Evolutionary conservation across 2,113 vertebrate genomes (phyloP).

Genomic region (Tricholaema leucomelas): DNA sequence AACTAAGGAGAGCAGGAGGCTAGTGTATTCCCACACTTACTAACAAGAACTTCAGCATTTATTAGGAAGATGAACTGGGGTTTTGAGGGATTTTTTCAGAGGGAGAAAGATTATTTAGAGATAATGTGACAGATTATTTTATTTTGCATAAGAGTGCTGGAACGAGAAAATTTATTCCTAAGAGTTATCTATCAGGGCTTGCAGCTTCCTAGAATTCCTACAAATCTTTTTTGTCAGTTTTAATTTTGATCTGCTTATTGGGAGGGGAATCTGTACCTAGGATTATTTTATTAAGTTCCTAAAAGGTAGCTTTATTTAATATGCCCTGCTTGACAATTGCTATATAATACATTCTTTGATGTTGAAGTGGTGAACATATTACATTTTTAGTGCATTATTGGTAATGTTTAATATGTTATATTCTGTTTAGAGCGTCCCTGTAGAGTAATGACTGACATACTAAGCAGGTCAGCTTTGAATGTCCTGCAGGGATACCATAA

Average conservation of each 20-base stretch:
- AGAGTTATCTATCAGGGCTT: neutral
- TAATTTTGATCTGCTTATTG: conserved; percentile 1
- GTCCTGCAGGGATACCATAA: neutral
- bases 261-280: neutral
- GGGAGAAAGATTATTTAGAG: neutral
- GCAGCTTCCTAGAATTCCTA: neutral
- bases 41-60: neutral
- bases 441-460: neutral
- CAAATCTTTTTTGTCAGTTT: neutral
- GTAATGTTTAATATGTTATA: neutral
- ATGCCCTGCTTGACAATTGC: neutral
- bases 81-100: neutral
- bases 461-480: neutral
- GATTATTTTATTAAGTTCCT: conserved; percentile 26
- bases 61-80: neutral
- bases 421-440: neutral
- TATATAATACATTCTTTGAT: conserved; percentile 19
- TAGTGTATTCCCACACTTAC: neutral
- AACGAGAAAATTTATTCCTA: neutral
- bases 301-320: neutral
- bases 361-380: neutral
- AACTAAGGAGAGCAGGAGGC: neutral
- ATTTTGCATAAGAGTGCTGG: neutral
- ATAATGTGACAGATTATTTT: neutral
- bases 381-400: neutral